Base-by-base conservation (phyloP, 2,797 vertebrate genomes). In the Serranus cabrilla region DNA sequence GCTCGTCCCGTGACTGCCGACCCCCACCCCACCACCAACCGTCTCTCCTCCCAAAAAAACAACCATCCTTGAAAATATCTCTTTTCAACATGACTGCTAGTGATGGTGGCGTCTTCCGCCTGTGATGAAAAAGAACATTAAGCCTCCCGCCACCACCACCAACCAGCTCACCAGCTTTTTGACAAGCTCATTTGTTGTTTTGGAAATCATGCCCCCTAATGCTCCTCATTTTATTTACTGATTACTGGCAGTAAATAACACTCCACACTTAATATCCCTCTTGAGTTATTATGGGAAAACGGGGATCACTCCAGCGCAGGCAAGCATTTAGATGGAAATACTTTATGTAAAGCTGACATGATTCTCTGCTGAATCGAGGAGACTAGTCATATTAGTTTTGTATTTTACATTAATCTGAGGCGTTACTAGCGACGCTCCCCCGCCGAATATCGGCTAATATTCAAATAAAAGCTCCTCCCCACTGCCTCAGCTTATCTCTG, bases 151-250 rank as follows among this genome's bases (percentile, higher is more conserved):
- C 80, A 37, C 69, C 80, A 37, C 69, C 64, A 75, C 71, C 77
- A 68, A 58, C 39, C 61, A 71, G 74, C 74, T 73, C 74, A 46
- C 79, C 74, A 60, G 75, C 71, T 85, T 78, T 67, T 74, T 88
- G 90, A 93, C 90, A 88, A 77, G 87, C 88, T 89, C 83, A 89
- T 92, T 89, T 91, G 82, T 91, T 81, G 80, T 80, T 91, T 84
- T 58, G 76, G 79, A 88, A 89, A 87, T 84, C 76, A 76, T 80
- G 71, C 87, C 84, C 83, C 74, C 79, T 83, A 84, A 90, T 89
- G 87, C 79, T 73, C 77, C 58, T 78, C 83, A 67, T 90, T 90
- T 90, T 92, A 92, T 91, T 91, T 88, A 90, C 87, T 81, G 92
- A 92, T 93, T 87, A 89, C 84, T 20, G 58, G 69, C 78, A 58